Evolutionary conservation across 2,113 vertebrate species (phyloP), one percentile per base, ranked within the genome.

Genomic region (Leucopsar rothschildi): DNA sequence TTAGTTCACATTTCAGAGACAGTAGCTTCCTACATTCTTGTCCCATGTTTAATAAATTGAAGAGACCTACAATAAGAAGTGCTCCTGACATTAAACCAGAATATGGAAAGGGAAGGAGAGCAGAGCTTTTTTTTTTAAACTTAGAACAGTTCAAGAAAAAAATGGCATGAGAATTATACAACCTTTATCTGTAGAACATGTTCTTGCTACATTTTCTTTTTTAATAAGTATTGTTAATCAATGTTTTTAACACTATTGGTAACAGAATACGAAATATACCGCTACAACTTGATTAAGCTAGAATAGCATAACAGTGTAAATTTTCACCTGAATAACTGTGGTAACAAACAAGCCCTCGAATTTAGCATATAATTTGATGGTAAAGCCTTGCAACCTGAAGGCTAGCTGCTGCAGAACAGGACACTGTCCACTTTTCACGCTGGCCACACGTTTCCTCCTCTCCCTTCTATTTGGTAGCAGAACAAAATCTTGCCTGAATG

Each of bases 311-410:
- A 20, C 10, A 72, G 15, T 12, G 1, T 18, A 78, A 65, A 61
- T 57, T 73, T 73, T 73, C 22, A 29, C 27, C 9, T 59, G 15
- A 49, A 22, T 71, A 75, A 2, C 4, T 61, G 5, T 15, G 5
- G 31, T 47, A n/a, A 39, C 3, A 72, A 55, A 79, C 61, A 44
- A 1, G 0, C 3, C 23, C 17, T n/a, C 14, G 29, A 14, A 1
- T 7, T 56, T 45, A 39, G 16, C 6, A 20, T 37, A 5, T 1
- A 57, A 39, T 29, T 40, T 33, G 14, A 22, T 49, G 64, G 2
- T 50, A 39, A 12, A 55, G 5, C 10, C 71, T 6, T 37, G 35
- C 25, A 88, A 50, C 4, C 15, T 52, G 29, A 68, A 83, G 12
- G 12, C 16, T 35, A 35, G 12, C 7, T 60, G 17, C 37, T 69